Evolutionary conservation across 1,140 invertebrate species (phyloP).

Genomic region (Stenopsyche tienmushanensis): DNA sequence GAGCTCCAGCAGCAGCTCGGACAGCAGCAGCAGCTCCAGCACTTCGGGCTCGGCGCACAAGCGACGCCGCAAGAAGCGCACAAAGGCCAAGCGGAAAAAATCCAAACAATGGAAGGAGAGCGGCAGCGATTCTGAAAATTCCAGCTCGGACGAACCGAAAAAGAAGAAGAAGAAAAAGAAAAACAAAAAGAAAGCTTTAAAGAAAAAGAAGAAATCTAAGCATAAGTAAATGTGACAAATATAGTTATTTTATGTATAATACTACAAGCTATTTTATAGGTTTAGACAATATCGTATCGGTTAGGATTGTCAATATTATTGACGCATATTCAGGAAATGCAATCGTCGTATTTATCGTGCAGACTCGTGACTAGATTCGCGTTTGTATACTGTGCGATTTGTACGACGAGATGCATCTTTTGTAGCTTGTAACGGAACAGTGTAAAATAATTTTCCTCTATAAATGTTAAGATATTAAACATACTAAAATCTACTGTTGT

Average conservation of each 20-base stretch:
- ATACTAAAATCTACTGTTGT: too few relatives aligned
- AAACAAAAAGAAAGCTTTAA: conserved; percentile 55
- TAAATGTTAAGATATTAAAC: too few relatives aligned
- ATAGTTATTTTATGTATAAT: neutral
- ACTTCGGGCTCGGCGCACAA: conserved; percentile 49
- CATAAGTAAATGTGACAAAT: conserved; percentile 40
- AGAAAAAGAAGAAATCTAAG: conserved; percentile 58
- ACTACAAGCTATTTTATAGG: too few relatives aligned
- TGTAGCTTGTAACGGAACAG: too few relatives aligned
- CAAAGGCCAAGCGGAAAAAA: conserved; percentile 52
- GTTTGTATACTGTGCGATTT: too few relatives aligned
- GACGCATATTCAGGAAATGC: too few relatives aligned
- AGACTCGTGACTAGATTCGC: too few relatives aligned
- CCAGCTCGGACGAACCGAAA: conserved; percentile 55
- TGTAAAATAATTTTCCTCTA: too few relatives aligned
- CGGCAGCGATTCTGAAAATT: conserved; percentile 50
- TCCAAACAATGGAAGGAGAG: conserved; percentile 52
- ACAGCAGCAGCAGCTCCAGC: conserved; percentile 49
- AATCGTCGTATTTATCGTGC: too few relatives aligned
- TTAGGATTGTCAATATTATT: too few relatives aligned
- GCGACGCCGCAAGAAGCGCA: conserved; percentile 53
- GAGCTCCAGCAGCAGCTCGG: conserved; percentile 50
- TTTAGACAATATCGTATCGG: too few relatives aligned
- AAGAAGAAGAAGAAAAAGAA: conserved; percentile 57
- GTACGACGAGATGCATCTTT: too few relatives aligned